Base-by-base conservation (phyloP, 2,888 invertebrate genomes). In the Phania funesta region DNA sequence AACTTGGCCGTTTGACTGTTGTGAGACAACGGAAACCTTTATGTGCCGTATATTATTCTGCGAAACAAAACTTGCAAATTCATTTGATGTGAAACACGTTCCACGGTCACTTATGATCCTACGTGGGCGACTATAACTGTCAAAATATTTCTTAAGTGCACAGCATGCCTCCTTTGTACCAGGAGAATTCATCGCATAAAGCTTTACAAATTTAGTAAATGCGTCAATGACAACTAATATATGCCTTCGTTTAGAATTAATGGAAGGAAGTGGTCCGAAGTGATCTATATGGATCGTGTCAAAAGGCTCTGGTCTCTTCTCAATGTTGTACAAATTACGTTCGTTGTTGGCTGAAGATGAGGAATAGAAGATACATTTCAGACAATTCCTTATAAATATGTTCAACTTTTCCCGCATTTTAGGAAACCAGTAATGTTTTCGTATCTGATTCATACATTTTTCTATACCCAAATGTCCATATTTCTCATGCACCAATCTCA, bases 391-490 rank as follows among this genome's bases (percentile, higher is more conserved):
- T 32, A 41, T 74, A 60, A 9, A 67, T 54, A 29, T 9, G 9
- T 29, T 6, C 29, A 29, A 29, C 29, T 29, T 29, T 4, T 29
- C 29, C 11, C 18, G n/a, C 44, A 26, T 50, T 20, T 22, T 29
- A 16, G 20, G 64, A 38, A 35, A 67, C 24, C 52, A 67, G 13
- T 67, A 67, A 16, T 67, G 20, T 13, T 38, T 52, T 8, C 26
- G 22, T 50, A 84, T 60, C n/a, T 78, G 48, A 13, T 87, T 64
- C 75, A 86, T 86, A 87, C 87, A 88, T 20, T 87, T 83, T 6
- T 87, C 87, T 26, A 84, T n/a, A n/a, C n/a, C n/a, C n/a, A n/a
- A n/a, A n/a, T n/a, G n/a, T n/a, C n/a, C n/a, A n/a, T n/a, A n/a
- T n/a, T n/a, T n/a, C n/a, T n/a, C n/a, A n/a, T n/a, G 64, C 84